These are phyloP conservation scores for Arnoldichthys spilopterus DNA, from an alignment of 2,797 vertebrate species.

Conservation along the genomic window DNA sequence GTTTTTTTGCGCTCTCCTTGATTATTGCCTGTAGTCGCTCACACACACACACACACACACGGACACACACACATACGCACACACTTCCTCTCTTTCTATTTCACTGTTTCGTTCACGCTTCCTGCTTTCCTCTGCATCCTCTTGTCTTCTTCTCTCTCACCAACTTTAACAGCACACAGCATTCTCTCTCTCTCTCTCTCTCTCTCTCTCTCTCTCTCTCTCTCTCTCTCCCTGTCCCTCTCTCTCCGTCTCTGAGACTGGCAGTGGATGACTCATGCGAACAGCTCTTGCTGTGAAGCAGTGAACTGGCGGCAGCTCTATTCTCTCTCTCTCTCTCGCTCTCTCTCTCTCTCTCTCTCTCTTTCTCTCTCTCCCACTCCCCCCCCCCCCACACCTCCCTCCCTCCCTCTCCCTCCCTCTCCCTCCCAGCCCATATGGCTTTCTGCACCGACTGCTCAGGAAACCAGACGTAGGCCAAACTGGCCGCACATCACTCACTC, in stretches of 20 bases:
- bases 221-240: neutral
- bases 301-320: slow-evolving; percentile 37
- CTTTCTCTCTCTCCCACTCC: slow-evolving; percentile 60
- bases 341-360: slow-evolving; percentile 39
- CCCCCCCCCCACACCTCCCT: slow-evolving; percentile 57
- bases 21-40: no score
- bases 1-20: neutral
- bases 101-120: no score
- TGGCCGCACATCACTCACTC: slow-evolving; percentile 63
- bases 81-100: neutral
- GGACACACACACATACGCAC: neutral
- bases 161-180: no score
- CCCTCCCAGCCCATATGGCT: slow-evolving; percentile 58
- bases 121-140: neutral
- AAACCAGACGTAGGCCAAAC: slow-evolving; percentile 58
- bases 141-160: neutral
- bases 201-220: neutral
- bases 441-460: slow-evolving; percentile 61
- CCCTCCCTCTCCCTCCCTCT: neutral
- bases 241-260: slow-evolving; percentile 62
- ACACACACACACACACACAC: neutral
- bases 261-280: slow-evolving; percentile 78
- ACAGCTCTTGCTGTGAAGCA: slow-evolving; percentile 72
- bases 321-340: slow-evolving; percentile 58
- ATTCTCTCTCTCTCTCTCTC: neutral